Evolutionary conservation across 2,113 vertebrate species (phyloP).

Genomic region (Aldabrachelys gigantea): DNA sequence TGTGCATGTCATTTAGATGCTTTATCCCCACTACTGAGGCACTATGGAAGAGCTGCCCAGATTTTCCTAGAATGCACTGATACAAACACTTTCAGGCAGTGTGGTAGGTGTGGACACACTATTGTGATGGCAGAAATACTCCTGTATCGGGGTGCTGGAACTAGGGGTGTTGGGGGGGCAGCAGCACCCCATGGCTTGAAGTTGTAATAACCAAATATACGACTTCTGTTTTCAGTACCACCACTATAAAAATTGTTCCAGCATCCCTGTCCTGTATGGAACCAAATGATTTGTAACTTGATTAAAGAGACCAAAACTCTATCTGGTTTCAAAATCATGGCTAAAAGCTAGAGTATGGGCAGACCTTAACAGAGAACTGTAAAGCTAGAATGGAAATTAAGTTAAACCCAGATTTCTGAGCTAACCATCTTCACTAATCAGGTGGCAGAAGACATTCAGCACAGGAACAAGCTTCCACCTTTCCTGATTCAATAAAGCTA

Average conservation of each 20-base stretch:
- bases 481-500: neutral
- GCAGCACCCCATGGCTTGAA: too few species aligned
- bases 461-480: neutral
- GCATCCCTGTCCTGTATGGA: neutral
- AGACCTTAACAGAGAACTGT: neutral
- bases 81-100: rapidly evolving
- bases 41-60: rapidly evolving
- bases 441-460: neutral
- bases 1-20: neutral
- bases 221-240: too few species aligned
- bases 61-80: neutral
- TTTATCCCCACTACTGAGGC: neutral
- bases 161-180: too few species aligned
- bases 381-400: neutral
- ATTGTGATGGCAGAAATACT: neutral
- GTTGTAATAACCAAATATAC: too few species aligned
- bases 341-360: neutral
- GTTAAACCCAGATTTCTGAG: neutral
- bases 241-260: too few species aligned
- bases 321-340: neutral
- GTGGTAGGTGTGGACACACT: rapidly evolving
- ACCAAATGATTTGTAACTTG: neutral
- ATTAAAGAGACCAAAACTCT: neutral
- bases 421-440: neutral
- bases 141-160: neutral